Evolutionary conservation across 2,797 vertebrate species (phyloP), one percentile per base, ranked within the genome.

Genomic region (Melanotaenia trifasciata): DNA sequence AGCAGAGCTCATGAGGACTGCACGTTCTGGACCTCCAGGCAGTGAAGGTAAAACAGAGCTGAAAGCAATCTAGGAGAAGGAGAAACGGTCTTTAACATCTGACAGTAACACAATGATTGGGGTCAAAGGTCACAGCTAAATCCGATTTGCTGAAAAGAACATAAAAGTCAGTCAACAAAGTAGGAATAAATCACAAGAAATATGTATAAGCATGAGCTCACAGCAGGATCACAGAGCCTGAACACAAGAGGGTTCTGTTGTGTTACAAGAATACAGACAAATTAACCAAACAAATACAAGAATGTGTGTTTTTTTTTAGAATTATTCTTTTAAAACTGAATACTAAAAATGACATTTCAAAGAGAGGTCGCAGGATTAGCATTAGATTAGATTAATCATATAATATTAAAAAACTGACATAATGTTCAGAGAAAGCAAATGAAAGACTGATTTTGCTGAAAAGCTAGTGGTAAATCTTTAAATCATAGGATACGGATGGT

Each of bases 101-200:
- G 43, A 40, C 10, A 60, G 32, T 43, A 58, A 43, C 64, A 33
- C 33, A 64, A 50, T 54, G 65, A 70, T 50, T 63, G 32, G 22
- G 67, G 47, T 68, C 71, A 71, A 32, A 74, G 56, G 53, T 75
- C 63, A 24, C 0, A 3, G 28, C 50, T 63, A 59, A 69, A 79
- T 78, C 54, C 50, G 79, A 73, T 64, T 54, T 32, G 18, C 54
- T 76, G 35, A 18, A 33, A 43, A 70, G n/a, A 62, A 66, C 1
- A 11, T 50, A 63, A 51, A 71, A 58, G 51, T 70, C 47, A 33
- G 28, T 33, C 58, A 11, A 76, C n/a, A 36, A 67, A 33, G 53
- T 30, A 28, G 28, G 38, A 74, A 30, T 33, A 65, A 72, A 64
- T 54, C 26, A 71, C 22, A 53, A 60, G 30, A 81, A 59, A 56